A percentile compares a stretch with the other conserved stretches of the same genome.
Conservation (phyloP, 2,113 vertebrate genomes). For the Poeciliopsis turrubarensis region DNA sequence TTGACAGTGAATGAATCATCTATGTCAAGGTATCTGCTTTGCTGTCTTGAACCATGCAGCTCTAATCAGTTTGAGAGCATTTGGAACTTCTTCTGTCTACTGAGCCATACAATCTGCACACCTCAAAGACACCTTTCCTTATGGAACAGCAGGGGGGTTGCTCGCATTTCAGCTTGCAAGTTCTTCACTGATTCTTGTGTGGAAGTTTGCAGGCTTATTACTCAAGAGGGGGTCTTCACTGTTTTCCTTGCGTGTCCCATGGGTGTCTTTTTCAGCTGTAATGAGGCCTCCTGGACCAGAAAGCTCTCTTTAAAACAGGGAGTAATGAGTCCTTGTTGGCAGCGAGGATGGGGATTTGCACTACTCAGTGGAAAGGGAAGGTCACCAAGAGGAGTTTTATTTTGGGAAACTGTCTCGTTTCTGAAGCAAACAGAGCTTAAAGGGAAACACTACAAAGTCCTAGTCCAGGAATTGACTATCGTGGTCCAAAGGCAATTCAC, state of each 20-base stretch:
- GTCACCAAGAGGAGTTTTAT: conserved; percentile 81
- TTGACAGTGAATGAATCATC: conserved; percentile 70
- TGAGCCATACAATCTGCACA: conserved; percentile 72
- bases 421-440: conserved; percentile 76
- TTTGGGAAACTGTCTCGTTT: conserved; percentile 79
- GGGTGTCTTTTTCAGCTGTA: conserved; percentile 84
- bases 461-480: conserved; percentile 61
- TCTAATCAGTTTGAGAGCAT: conserved; percentile 73
- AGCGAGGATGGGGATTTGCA: conserved; percentile 78
- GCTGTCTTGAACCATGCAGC: conserved; percentile 67
- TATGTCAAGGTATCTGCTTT: conserved; percentile 66
- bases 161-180: conserved; percentile 68
- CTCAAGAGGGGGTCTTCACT: conserved; percentile 77
- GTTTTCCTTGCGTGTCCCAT: conserved; percentile 79
- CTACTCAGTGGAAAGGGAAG: conserved; percentile 77
- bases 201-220: conserved; percentile 80
- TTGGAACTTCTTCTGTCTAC: conserved; percentile 63
- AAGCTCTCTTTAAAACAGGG: conserved; percentile 79
- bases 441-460: conserved; percentile 77
- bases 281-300: conserved; percentile 83
- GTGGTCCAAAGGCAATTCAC: conserved; percentile 59
- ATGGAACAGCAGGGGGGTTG: conserved; percentile 74
- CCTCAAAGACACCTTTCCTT: conserved; percentile 81
- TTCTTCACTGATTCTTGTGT: conserved; percentile 74
- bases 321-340: conserved; percentile 82